Conservation (phyloP, 2,888 invertebrate species). For the Periphyllus acericola region DNA sequence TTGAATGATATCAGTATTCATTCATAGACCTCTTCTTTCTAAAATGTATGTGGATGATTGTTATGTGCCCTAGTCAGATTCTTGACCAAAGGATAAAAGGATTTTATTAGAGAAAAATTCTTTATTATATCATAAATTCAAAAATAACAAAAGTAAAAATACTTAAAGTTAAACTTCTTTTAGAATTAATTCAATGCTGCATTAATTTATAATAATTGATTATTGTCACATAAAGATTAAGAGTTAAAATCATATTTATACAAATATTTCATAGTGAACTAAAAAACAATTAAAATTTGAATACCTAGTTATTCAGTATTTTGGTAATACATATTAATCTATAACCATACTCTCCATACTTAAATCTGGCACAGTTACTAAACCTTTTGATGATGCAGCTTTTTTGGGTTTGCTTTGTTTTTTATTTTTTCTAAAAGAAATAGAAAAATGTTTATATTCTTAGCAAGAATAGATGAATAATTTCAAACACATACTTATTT, state of each 20-base stretch:
- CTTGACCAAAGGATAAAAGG: no score
- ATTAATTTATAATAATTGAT: no score
- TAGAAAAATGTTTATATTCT: neutral
- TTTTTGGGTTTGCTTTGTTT: slow-evolving; percentile 3
- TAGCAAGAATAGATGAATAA: neutral
- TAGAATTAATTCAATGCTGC: no score
- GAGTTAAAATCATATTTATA: neutral
- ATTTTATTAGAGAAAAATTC: no score
- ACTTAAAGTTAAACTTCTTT: no score
- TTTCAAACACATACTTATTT: slow-evolving; percentile 21
- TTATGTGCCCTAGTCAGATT: no score
- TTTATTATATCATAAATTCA: no score
- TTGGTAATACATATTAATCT: slow-evolving; percentile 7
- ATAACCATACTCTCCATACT: slow-evolving; percentile 34
- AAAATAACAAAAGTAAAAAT: no score
- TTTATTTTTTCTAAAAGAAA: slow-evolving; percentile 34
- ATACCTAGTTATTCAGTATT: neutral
- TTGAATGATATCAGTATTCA: no score
- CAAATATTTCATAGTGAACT: neutral
- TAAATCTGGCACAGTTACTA: slow-evolving; percentile 27
- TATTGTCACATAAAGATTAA: no score
- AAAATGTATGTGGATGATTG: no score
- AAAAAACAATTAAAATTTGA: neutral
- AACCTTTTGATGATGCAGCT: neutral
- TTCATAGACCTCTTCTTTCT: no score